phyloP scores from a whole-genome alignment of 1,140 invertebrate genomes.

The Meteorus sp. region DNA sequence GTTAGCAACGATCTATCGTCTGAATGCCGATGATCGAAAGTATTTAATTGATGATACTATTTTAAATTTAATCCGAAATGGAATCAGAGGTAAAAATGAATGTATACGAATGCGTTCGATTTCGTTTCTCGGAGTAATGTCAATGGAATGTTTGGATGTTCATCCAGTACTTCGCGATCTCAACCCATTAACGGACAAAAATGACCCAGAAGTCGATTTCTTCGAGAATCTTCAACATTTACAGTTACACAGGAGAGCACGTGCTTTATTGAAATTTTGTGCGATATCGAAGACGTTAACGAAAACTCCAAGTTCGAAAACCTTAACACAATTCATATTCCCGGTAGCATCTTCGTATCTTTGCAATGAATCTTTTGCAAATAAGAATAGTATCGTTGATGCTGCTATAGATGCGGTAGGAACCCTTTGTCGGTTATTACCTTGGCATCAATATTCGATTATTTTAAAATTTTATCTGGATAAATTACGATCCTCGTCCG shows the following conservation, averaged over 20 bases:
- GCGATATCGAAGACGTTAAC: constrained; percentile 62
- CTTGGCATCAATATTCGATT: constrained; percentile 85
- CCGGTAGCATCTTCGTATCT: constrained; percentile 82
- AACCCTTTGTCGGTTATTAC: constrained; percentile 73
- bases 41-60: constrained; percentile 76
- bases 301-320: constrained; percentile 66
- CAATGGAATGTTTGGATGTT: constrained; percentile 68
- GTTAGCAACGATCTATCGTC: constrained; percentile 60
- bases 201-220: constrained; percentile 87
- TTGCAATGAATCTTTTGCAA: constrained; percentile 73
- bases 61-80: constrained; percentile 68
- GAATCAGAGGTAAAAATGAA: constrained; percentile 69
- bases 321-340: constrained; percentile 81
- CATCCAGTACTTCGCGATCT: constrained; percentile 79
- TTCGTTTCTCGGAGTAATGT: constrained; percentile 72
- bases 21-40: constrained; percentile 56
- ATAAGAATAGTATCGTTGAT: constrained; percentile 82
- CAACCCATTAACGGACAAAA: constrained; percentile 67
- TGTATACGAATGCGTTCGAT: constrained; percentile 75
- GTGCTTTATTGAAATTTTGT: constrained; percentile 75
- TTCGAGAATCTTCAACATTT: constrained; percentile 91
- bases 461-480: constrained; percentile 79
- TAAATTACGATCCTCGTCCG: constrained; percentile 69
- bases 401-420: constrained; percentile 77
- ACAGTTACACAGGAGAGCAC: constrained; percentile 78